Conservation (phyloP, 2,888 invertebrate genomes). For the Formica aserva region DNA sequence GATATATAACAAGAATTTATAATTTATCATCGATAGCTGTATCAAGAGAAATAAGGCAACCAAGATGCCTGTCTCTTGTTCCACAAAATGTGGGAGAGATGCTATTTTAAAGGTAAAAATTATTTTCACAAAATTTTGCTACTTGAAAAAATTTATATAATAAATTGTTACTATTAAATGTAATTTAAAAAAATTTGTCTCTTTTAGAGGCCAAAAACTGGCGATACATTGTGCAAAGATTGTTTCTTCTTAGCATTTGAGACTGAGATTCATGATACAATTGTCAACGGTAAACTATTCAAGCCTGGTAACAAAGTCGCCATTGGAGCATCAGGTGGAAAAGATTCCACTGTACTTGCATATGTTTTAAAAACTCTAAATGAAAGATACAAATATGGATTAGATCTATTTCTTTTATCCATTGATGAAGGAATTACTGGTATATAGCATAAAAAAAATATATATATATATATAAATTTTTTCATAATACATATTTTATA, state of each 20-base stretch:
- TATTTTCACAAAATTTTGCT: background rate
- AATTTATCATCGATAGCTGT: background rate
- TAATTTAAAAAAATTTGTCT: conserved; percentile 38
- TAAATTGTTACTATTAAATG: background rate
- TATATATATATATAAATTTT: background rate
- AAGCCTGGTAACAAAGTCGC: conserved; percentile 94
- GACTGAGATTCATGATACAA: conserved; percentile 97
- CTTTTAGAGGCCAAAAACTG: conserved; percentile 94
- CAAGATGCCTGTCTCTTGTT: conserved; percentile 90
- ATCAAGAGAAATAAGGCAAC: background rate
- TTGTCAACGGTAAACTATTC: conserved; percentile 93
- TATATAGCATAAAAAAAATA: conserved; percentile 43
- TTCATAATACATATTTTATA: background rate
- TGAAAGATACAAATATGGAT: conserved; percentile 94
- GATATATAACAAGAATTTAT: background rate
- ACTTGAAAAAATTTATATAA: background rate
- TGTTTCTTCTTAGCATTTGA: conserved; percentile 98
- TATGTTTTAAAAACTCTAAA: conserved; percentile 97
- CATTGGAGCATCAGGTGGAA: conserved; percentile 97
- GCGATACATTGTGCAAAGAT: conserved; percentile 96
- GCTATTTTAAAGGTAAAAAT: conserved; percentile 91
- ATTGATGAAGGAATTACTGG: conserved; percentile 99
- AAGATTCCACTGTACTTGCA: conserved; percentile 99
- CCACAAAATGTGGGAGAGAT: conserved; percentile 91
- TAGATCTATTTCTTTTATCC: conserved; percentile 95